Evolutionary conservation across 2,888 invertebrate species (phyloP).

Genomic region (Drosophila colorata): DNA sequence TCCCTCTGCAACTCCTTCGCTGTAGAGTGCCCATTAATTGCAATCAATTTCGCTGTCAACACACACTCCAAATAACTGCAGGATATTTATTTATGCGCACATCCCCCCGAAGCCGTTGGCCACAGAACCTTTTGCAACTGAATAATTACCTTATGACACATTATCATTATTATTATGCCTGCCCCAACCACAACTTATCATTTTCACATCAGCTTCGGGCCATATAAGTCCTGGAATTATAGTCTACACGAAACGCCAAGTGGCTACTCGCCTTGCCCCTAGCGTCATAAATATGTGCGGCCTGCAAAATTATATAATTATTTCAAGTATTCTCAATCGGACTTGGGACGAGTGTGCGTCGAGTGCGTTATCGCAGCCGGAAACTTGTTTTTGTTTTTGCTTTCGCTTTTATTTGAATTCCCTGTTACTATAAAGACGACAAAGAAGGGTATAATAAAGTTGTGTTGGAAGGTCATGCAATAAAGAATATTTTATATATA

Average conservation of each 20-base stretch:
- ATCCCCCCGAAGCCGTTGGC: slow-evolving; percentile 19
- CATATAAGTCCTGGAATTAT: slow-evolving; percentile 59
- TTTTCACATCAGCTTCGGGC: slow-evolving; percentile 62
- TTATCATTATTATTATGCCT: slow-evolving; percentile 77
- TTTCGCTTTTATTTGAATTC: slow-evolving; percentile 22
- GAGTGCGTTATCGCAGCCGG: slow-evolving; percentile 52
- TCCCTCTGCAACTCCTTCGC: background rate
- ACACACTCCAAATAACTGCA: slow-evolving; percentile 76
- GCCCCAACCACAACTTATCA: slow-evolving; percentile 61
- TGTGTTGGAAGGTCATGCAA: too few species aligned
- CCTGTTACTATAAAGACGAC: background rate
- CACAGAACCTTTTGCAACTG: slow-evolving; percentile 67
- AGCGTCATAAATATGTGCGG: slow-evolving; percentile 70
- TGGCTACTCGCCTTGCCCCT: slow-evolving; percentile 14
- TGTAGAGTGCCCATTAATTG: slow-evolving; percentile 67
- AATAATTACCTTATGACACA: slow-evolving; percentile 81
- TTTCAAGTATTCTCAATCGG: slow-evolving; percentile 66
- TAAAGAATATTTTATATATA: too few species aligned
- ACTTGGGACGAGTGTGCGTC: slow-evolving; percentile 46
- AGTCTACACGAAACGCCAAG: slow-evolving; percentile 44
- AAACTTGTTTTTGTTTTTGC: slow-evolving; percentile 48
- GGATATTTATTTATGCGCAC: slow-evolving; percentile 76
- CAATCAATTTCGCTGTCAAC: slow-evolving; percentile 80
- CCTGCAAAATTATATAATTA: slow-evolving; percentile 79
- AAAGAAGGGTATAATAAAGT: background rate